Conservation (phyloP, 2,113 vertebrate genomes). For the Oryctolagus cuniculus region DNA sequence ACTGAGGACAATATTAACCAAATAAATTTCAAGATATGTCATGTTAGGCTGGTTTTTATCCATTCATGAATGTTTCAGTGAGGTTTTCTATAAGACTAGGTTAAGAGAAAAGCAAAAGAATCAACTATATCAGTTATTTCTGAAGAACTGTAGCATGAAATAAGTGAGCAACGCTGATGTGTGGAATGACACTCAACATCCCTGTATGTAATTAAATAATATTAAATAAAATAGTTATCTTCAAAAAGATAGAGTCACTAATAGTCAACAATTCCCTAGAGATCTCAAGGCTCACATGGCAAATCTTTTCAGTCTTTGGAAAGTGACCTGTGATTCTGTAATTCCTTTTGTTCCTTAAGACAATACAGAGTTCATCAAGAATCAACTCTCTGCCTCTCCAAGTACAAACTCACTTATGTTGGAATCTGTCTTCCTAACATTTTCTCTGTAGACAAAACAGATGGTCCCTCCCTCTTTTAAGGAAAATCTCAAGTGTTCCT, state of each 20-base stretch:
- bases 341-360: not conserved
- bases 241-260: conserved; percentile 9
- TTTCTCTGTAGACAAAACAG: not conserved
- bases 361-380: not conserved
- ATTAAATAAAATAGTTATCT: not conserved
- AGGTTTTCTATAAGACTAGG: not conserved
- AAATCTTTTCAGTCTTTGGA: not conserved
- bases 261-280: not conserved
- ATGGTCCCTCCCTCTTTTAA: not conserved
- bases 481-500: not conserved
- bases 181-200: not conserved
- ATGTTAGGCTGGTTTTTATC: not conserved
- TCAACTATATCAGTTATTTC: not conserved
- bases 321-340: conserved; percentile 25
- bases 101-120: conserved; percentile 5
- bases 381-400: conserved; percentile 19
- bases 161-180: conserved; percentile 1
- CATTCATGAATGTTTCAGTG: not conserved
- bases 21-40: not conserved
- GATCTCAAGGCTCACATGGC: not conserved
- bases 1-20: not conserved
- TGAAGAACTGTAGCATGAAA: conserved; percentile 32
- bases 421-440: not conserved
- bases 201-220: not conserved
- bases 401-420: not conserved